phyloP scores from a whole-genome alignment of 35 echinoderm and acorn worm genomes.

The Hemicentrotus pulcherrimus region DNA sequence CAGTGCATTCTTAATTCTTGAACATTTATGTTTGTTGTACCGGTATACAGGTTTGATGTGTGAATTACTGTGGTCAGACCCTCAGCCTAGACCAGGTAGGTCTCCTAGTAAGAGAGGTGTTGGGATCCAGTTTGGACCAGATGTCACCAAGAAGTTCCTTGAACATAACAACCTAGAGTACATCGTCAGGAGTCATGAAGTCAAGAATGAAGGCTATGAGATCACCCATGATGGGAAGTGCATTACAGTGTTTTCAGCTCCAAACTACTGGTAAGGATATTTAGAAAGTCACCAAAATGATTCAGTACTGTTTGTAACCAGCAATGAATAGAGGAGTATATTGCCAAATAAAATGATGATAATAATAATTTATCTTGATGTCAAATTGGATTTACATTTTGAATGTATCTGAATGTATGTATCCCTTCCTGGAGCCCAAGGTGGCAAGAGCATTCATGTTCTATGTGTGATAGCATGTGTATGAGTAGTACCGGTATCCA shows the following conservation, averaged over 20 bases:
- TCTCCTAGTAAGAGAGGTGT: constrained; percentile 93
- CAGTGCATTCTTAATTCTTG: too few species aligned
- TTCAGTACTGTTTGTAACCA: too few species aligned
- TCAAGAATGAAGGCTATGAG: constrained; percentile 92
- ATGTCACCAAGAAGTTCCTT: constrained; percentile 88
- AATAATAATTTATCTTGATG: too few species aligned
- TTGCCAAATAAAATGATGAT: too few species aligned
- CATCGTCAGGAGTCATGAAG: constrained; percentile 93
- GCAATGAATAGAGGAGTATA: too few species aligned
- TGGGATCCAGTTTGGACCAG: constrained; percentile 95
- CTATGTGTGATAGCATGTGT: too few species aligned
- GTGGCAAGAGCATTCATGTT: too few species aligned
- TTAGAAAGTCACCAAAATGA: not conserved
- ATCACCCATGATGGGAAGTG: constrained; percentile 90
- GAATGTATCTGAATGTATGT: too few species aligned
- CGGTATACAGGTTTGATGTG: constrained; percentile 87
- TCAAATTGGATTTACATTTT: too few species aligned
- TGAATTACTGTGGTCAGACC: constrained; percentile 97
- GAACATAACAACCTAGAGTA: constrained; percentile 83
- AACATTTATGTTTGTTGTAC: too few species aligned
- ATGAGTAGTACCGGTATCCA: too few species aligned
- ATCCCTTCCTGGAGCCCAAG: too few species aligned
- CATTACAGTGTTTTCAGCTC: constrained; percentile 99
- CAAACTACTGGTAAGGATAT: constrained; percentile 93
- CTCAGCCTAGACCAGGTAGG: constrained; percentile 85